Base-by-base conservation (phyloP, 2,113 vertebrate genomes). In the Gymnobelideus leadbeateri region DNA sequence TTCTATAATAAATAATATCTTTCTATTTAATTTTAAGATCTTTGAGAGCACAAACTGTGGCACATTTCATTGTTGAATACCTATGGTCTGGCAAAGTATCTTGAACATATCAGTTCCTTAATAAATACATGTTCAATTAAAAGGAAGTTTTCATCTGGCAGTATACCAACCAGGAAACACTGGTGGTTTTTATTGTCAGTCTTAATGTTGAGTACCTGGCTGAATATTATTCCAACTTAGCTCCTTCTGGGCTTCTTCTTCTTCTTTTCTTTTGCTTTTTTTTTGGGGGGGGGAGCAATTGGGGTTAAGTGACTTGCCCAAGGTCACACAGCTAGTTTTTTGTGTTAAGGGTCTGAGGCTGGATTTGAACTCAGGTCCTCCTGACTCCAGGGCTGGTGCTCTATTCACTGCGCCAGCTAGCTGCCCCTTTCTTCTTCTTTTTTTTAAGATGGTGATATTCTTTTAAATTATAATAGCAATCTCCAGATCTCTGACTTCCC, bases 391-490 rank as follows among this genome's bases (percentile, higher is more conserved):
- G 47, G 47, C 47, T 4, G 4, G 47, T 49, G 47, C 2, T 49
- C 47, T 49, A 49, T 49, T 49, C 47, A 49, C 47, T 49, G 47
- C 47, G 47, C 47, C 47, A 49, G 2, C 47, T 49, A 49, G 47
- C 47, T 4, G 4, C 47, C 47, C 4, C 2, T 49, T 49, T 49
- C 2, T 49, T 49, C 47, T 49, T 49, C 4, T 49, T 49, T 49
- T 49, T 49, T 49, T 49, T 49, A 49, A 3, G 25, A 89, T 90
- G 54, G 68, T 47, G 50, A 24, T 92, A 92, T 77, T 68, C 50
- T 89, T 97, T 93, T 94, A 96, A 92, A 91, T 23, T 95, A 50
- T 31, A 96, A 77, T 94, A 96, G 90, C 91, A 90, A 95, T 91
- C 2, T 93, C 77, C 89, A 95, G 37, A 55, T 8, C 3, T 77